Percentiles rank a stretch among this genome's conserved stretches.
Evolutionary conservation across 2,888 invertebrate genomes (phyloP).

Genomic region (Microctonus brassicae): DNA sequence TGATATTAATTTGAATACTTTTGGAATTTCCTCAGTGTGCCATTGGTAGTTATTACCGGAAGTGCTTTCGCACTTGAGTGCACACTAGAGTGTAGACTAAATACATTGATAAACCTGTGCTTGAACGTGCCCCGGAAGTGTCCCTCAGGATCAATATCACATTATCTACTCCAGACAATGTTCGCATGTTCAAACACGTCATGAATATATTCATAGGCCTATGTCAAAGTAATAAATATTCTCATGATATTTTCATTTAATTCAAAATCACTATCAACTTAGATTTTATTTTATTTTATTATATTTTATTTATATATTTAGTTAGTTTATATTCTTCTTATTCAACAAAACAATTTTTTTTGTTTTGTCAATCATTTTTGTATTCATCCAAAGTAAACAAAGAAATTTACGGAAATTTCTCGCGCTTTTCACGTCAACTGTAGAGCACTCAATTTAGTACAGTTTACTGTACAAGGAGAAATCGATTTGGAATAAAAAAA

Average conservation of each 20-base stretch:
- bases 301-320: too few relatives aligned
- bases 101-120: constrained; percentile 20
- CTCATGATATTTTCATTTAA: too few relatives aligned
- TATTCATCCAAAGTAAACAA: too few relatives aligned
- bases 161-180: neutral
- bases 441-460: too few relatives aligned
- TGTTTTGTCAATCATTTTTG: too few relatives aligned
- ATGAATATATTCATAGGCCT: neutral
- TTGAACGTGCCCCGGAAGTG: constrained; percentile 20
- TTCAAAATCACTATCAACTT: neutral
- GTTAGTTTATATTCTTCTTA: too few relatives aligned
- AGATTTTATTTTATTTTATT: too few relatives aligned
- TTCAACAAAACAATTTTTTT: too few relatives aligned
- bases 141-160: neutral
- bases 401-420: too few relatives aligned
- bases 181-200: neutral
- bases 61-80: constrained; percentile 27
- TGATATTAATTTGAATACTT: constrained; percentile 22
- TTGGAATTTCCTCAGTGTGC: constrained; percentile 11
- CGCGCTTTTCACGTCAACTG: too few relatives aligned
- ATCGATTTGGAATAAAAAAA: too few relatives aligned
- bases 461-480: too few relatives aligned
- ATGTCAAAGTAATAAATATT: neutral
- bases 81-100: constrained; percentile 26
- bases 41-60: constrained; percentile 28